Evolutionary conservation across 2,113 vertebrate genomes (phyloP), one percentile per base, ranked within the genome.

Genomic region (Atlantisia rogersi): DNA sequence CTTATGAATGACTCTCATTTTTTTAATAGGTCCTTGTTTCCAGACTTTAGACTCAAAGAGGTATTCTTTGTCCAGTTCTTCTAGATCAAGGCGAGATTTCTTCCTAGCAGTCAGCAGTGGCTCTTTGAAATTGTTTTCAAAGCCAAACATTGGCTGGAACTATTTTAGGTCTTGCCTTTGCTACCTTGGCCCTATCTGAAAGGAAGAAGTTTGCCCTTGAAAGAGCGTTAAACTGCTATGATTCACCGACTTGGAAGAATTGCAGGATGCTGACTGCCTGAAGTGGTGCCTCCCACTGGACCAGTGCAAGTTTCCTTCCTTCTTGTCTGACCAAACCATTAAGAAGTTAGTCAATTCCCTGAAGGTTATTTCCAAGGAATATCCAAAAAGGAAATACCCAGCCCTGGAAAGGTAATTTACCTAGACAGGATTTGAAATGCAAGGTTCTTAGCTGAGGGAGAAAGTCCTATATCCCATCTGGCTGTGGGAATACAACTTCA

Each of bases 241-340:
- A 98, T 98, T 98, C 98, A 98, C 94, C 9, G 87, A 95, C 94
- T 95, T 92, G 95, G 97, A 98, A 98, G 98, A 98, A 98, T 98
- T 95, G 96, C 98, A 98, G 98, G 98, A 98, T 98, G 98, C 98
- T 97, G 97, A 92, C 94, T 94, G 97, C 95, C 90, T 97, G 81
- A 94, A 95, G 82, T 97, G 94, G 96, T 97, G 96, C 94, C 97
- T 98, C 89, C 95, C 97, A 79, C 81, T 88, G 88, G 96, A 98
- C 94, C 95, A 97, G 89, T 94, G 85, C 95, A 94, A 96, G 87
- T 97, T 98, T 98, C 98, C 98, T 98, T 98, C 98, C 98, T 98
- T 97, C 96, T 98, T 96, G 97, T 98, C 98, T 97, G 97, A 98
- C 95, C 83, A 97, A 97, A 67, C 84, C 97, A 97, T 98, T 98